Evolutionary conservation across 64 coral and sea anemone genomes (phyloP).

Genomic region (Montipora cactus): DNA sequence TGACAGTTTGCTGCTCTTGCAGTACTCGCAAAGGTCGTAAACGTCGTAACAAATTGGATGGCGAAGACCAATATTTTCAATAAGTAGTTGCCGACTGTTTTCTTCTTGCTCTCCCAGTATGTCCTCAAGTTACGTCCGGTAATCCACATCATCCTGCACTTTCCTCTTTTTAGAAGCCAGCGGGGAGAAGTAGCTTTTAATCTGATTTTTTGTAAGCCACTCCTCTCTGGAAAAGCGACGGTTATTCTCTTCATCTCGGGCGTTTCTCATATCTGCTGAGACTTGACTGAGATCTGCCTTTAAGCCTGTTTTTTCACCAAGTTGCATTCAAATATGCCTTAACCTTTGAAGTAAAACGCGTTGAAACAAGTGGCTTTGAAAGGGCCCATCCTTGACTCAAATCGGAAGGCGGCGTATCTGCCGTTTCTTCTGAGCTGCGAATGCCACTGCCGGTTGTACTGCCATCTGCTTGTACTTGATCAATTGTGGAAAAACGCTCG

Average conservation of each 20-base stretch:
- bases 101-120: constrained; percentile 11
- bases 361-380: not conserved
- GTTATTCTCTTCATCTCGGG: not conserved
- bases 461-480: not conserved
- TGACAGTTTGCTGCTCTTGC: constrained; percentile 11
- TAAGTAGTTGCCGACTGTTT: not conserved
- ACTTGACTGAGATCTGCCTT: constrained; percentile 29
- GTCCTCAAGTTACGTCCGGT: constrained; percentile 24
- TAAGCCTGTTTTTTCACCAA: constrained; percentile 4
- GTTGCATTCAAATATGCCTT: constrained; percentile 24
- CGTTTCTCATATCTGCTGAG: constrained; percentile 20
- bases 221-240: constrained; percentile 34
- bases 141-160: not conserved
- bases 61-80: constrained; percentile 39
- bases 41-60: constrained; percentile 55
- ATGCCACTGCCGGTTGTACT: no score
- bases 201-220: constrained; percentile 3
- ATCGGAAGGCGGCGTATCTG: not conserved
- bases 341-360: constrained; percentile 3
- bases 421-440: not conserved
- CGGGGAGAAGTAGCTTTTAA: not conserved
- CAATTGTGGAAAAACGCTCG: not conserved
- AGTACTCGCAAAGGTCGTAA: constrained; percentile 40
- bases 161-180: constrained; percentile 3
- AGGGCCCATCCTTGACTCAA: constrained; percentile 8